Evolutionary conservation across 2,888 invertebrate genomes (phyloP).

Genomic region (Folsomia manolachei): DNA sequence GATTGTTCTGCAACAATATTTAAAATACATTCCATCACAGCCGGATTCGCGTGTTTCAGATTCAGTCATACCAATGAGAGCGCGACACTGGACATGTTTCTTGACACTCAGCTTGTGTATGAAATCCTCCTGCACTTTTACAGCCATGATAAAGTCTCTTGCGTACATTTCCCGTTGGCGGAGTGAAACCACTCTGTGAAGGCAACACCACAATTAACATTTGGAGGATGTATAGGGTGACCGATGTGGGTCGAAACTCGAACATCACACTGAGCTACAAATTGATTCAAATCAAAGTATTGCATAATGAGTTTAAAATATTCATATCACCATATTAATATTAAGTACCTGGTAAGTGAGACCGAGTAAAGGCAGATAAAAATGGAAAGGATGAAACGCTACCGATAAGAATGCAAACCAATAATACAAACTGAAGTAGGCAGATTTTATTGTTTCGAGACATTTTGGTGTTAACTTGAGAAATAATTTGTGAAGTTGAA

Average conservation of each 20-base stretch:
- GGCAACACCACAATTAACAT: neutral
- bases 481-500: neutral
- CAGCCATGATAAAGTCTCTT: neutral
- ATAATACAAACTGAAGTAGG: neutral
- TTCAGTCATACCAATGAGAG: neutral
- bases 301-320: neutral
- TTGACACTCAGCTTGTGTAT: neutral
- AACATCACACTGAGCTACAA: neutral
- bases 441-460: neutral
- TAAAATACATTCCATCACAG: too few relatives aligned
- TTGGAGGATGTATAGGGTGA: neutral
- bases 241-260: neutral
- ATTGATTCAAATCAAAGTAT: neutral
- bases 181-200: constrained; percentile 1
- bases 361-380: constrained; percentile 11
- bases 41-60: too few relatives aligned
- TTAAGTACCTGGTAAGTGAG: neutral
- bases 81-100: constrained; percentile 2
- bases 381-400: neutral
- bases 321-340: neutral
- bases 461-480: neutral
- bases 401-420: neutral
- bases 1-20: too few relatives aligned
- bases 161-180: neutral
- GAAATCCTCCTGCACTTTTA: constrained; percentile 6